A percentile compares a stretch with the other conserved stretches of the same genome.
Evolutionary conservation across 2,797 vertebrate species (phyloP).

Genomic region (Merluccius polli): DNA sequence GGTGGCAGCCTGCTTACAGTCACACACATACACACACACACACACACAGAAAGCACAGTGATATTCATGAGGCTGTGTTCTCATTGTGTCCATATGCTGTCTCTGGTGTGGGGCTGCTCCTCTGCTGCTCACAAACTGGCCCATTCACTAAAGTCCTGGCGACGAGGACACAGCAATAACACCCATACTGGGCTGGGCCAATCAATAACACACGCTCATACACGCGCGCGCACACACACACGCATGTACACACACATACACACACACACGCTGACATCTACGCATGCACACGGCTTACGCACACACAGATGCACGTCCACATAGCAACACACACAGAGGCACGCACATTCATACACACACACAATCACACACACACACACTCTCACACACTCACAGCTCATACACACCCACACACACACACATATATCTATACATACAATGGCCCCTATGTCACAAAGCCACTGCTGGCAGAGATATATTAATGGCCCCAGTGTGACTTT

Average conservation of each 20-base stretch:
- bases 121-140: conserved; percentile 78
- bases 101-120: conserved; percentile 77
- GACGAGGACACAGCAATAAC: conserved; percentile 48
- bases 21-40: conserved; percentile 53
- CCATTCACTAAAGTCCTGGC: conserved; percentile 66
- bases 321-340: conserved; percentile 17
- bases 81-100: conserved; percentile 85
- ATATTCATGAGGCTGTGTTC: conserved; percentile 78
- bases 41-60: conserved; percentile 59
- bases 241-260: conserved; percentile 22
- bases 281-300: neutral
- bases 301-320: conserved; percentile 1
- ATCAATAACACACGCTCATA: conserved; percentile 53
- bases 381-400: neutral
- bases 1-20: conserved; percentile 43
- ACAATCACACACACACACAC: conserved; percentile 26
- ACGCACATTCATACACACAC: too few species aligned
- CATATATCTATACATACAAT: conserved; percentile 47
- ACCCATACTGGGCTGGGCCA: conserved; percentile 55
- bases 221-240: conserved; percentile 44
- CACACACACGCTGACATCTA: conserved; percentile 35
- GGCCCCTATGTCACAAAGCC: conserved; percentile 58
- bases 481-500: conserved; percentile 74
- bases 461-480: conserved; percentile 50
- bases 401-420: conserved; percentile 28